Conservation (phyloP, 1,140 invertebrate genomes). For the Tachypleus tridentatus region DNA sequence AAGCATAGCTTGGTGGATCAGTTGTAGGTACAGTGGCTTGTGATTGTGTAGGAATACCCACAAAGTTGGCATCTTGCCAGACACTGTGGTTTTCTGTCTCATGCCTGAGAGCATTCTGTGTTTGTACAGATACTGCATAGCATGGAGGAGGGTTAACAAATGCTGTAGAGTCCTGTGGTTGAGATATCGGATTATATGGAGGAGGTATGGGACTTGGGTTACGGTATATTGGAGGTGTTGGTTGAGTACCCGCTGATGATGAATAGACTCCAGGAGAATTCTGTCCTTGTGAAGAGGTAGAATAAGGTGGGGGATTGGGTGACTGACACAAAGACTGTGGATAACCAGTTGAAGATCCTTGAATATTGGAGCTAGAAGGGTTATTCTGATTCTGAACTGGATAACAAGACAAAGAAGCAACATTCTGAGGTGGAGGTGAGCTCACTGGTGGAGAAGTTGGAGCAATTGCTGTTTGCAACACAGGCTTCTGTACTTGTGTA, state of each 20-base stretch:
- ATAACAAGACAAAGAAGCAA: neutral
- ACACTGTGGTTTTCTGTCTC: neutral
- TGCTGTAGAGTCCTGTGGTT: neutral
- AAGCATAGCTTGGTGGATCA: conserved; percentile 81
- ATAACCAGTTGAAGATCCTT: neutral
- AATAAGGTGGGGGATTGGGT: neutral
- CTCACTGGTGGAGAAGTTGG: conserved; percentile 50
- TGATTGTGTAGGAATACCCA: neutral
- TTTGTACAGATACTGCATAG: conserved; percentile 1
- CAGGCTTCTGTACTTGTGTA: conserved; percentile 72
- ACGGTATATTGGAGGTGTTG: neutral
- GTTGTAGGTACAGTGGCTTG: conserved; percentile 52
- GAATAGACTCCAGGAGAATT: neutral
- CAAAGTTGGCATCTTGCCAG: neutral
- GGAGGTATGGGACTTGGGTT: conserved; percentile 23
- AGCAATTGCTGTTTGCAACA: conserved; percentile 82
- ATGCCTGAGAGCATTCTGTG: neutral
- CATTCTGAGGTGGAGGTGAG: neutral
- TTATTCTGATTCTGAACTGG: neutral
- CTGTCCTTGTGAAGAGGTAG: neutral
- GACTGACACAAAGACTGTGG: neutral
- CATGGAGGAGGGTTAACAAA: neutral
- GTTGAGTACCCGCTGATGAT: neutral
- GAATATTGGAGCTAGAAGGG: neutral
- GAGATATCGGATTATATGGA: conserved; percentile 18